Evolutionary conservation across 2,113 vertebrate genomes (phyloP).

Genomic region (Malurus melanocephalus): DNA sequence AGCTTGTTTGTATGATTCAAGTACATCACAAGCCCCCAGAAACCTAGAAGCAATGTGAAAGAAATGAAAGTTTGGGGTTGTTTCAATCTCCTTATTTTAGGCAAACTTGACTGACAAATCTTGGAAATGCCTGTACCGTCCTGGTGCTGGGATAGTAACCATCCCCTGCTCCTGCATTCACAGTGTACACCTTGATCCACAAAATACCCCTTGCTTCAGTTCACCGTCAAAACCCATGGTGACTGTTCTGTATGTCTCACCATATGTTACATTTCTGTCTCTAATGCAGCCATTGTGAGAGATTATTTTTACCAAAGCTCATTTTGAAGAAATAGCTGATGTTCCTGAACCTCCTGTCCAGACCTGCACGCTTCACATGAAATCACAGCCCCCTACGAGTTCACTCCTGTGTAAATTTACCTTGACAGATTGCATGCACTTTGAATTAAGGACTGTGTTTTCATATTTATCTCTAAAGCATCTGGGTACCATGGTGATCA

Average conservation of each 20-base stretch:
- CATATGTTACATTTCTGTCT: background rate
- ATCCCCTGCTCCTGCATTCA: background rate
- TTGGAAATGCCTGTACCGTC: background rate
- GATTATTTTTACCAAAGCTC: background rate
- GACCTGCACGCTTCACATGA: background rate
- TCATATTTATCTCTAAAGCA: conserved; percentile 6
- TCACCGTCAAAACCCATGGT: background rate
- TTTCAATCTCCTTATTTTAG: background rate
- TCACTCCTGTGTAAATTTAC: background rate
- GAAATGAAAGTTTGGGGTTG: background rate
- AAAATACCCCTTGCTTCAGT: background rate
- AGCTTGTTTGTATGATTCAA: background rate
- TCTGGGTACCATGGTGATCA: conserved; percentile 24
- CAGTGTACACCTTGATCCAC: background rate
- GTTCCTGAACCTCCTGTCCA: background rate
- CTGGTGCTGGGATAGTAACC: background rate
- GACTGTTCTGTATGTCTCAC: background rate
- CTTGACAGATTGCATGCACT: background rate
- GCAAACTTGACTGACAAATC: background rate
- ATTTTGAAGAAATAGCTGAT: background rate
- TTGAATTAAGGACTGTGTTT: background rate
- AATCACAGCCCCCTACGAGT: background rate
- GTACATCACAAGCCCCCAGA: background rate
- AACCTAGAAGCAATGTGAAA: background rate
- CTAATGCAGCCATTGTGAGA: background rate